Conservation (phyloP, 2,888 invertebrate species). For the Epicampocera succincta region DNA sequence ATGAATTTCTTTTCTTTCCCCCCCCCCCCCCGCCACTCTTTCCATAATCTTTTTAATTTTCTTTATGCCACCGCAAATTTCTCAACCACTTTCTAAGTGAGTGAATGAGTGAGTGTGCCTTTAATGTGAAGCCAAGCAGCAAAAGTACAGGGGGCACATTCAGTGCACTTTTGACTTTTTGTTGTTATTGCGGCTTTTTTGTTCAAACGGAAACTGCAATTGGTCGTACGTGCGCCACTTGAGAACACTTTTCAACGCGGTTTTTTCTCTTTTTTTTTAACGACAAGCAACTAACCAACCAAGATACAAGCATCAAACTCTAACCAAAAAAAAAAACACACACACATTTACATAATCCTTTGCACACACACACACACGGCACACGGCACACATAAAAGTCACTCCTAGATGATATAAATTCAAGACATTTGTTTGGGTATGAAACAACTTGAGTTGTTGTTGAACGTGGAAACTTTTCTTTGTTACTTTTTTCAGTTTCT, state of each 20-base stretch:
- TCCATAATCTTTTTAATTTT: not conserved
- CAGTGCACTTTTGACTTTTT: slow-evolving; percentile 42
- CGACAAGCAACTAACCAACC: slow-evolving; percentile 32
- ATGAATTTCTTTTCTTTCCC: slow-evolving; percentile 30
- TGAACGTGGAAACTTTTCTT: slow-evolving; percentile 15
- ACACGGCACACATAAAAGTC: not conserved
- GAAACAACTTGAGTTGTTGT: slow-evolving; percentile 16
- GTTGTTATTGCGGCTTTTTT: slow-evolving; percentile 19
- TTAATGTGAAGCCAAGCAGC: slow-evolving; percentile 29
- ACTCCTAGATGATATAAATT: slow-evolving; percentile 1
- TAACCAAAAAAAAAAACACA: no score
- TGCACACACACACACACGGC: not conserved
- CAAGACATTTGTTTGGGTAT: slow-evolving; percentile 41
- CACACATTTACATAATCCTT: slow-evolving; percentile 31
- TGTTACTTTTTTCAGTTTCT: slow-evolving; percentile 2
- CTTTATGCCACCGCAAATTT: slow-evolving; percentile 22
- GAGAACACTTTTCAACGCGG: slow-evolving; percentile 39
- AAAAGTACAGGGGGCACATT: not conserved
- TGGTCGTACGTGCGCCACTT: slow-evolving; percentile 49
- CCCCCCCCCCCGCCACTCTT: no score
- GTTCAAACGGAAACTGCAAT: slow-evolving; percentile 36
- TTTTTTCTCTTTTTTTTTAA: slow-evolving; percentile 3
- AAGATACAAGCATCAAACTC: not conserved
- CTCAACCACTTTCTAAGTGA: slow-evolving; percentile 9
- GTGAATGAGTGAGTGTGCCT: not conserved